Conservation (phyloP, 2,888 invertebrate species). For the Heterodera filipjevi region DNA sequence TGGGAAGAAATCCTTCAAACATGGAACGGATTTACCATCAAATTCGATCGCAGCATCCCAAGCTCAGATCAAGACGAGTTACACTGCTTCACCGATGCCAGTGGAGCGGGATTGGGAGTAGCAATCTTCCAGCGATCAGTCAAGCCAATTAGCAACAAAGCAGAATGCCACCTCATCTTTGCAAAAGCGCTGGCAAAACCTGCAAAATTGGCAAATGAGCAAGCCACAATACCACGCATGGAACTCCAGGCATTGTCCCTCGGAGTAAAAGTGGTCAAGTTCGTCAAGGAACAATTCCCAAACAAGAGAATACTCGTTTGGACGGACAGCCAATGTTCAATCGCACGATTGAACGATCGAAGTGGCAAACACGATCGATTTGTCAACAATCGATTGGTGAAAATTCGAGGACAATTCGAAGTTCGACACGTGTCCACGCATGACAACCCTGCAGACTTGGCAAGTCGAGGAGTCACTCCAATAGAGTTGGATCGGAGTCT, state of each 20-base stretch:
- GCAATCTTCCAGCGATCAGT: no score
- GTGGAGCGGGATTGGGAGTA: no score
- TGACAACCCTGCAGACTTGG: slow-evolving; percentile 5
- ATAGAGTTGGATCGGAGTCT: not conserved
- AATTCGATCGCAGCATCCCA: no score
- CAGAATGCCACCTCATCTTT: no score
- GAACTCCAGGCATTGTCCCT: slow-evolving; percentile 13
- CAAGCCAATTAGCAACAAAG: no score
- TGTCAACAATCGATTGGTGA: slow-evolving; percentile 4
- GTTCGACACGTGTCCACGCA: not conserved
- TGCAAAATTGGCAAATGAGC: no score
- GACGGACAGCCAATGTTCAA: slow-evolving; percentile 14
- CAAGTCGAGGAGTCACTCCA: not conserved
- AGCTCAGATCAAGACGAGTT: no score
- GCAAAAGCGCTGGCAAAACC: no score
- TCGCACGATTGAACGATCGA: not conserved
- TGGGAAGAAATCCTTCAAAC: not conserved
- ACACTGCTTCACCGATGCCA: slow-evolving; percentile 19
- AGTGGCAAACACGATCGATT: slow-evolving; percentile 14
- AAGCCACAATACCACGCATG: no score
- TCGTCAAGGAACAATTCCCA: not conserved
- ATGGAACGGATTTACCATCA: not conserved
- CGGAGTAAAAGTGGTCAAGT: slow-evolving; percentile 14
- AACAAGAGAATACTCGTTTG: not conserved
- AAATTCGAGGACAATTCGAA: slow-evolving; percentile 20